A percentile compares a stretch with the other conserved stretches of the same genome.
Evolutionary conservation across 92 coral and sea anemone genomes (phyloP).

Genomic region (Blastomussa wellsi): DNA sequence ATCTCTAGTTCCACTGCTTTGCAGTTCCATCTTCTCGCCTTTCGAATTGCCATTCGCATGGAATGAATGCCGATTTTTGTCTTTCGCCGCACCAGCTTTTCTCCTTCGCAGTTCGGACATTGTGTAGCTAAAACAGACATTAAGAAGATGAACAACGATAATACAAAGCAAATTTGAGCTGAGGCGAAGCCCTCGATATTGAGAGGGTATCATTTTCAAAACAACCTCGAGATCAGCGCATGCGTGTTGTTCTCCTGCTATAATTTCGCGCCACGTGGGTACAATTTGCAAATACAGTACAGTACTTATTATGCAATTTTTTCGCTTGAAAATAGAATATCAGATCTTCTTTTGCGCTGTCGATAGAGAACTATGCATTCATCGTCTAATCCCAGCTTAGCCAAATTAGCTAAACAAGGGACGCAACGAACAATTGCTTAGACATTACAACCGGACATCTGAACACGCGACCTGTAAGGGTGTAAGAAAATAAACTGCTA

Average conservation of each 20-base stretch:
- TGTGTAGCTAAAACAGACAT: conserved; percentile 26
- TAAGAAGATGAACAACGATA: background rate
- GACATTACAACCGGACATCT: conserved; percentile 13
- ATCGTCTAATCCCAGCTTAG: conserved; percentile 17
- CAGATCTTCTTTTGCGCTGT: background rate
- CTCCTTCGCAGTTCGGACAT: conserved; percentile 56
- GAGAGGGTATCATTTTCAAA: too few species aligned
- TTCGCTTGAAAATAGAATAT: background rate
- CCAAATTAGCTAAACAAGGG: conserved; percentile 8
- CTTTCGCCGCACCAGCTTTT: conserved; percentile 21
- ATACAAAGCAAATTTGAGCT: background rate
- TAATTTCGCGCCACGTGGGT: conserved; percentile 42
- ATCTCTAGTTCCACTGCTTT: background rate
- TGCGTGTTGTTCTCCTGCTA: conserved; percentile 13
- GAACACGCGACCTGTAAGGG: background rate
- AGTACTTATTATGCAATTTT: background rate
- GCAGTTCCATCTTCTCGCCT: background rate
- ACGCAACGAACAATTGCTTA: conserved; percentile 10
- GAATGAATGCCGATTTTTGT: background rate
- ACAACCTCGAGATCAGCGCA: background rate
- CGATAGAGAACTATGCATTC: background rate
- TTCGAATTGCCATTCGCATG: conserved; percentile 3
- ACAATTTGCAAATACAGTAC: background rate
- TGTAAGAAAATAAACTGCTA: background rate
- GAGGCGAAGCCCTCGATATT: background rate